These are phyloP conservation scores for Gobio occitaniae DNA, from an alignment of 2,797 vertebrate genomes.

Conservation along the genomic window DNA sequence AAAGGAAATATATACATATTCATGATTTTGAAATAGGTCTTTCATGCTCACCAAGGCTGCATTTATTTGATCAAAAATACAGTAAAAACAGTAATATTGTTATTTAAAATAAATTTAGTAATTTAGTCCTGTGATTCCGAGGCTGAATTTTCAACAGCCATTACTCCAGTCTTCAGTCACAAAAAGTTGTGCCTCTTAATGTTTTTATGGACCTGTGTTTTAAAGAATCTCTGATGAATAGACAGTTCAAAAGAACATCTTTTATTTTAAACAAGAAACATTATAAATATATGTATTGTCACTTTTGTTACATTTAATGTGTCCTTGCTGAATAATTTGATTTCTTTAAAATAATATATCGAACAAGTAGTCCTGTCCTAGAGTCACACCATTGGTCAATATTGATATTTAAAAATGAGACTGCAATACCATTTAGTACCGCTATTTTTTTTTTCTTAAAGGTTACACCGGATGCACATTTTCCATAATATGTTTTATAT, in stretches of 20 bases:
- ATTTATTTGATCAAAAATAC: neutral
- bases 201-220: neutral
- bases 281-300: neutral
- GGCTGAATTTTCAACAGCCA: neutral
- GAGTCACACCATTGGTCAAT: neutral
- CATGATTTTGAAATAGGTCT: neutral
- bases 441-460: neutral
- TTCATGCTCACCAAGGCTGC: neutral
- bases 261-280: neutral
- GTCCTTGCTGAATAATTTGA: neutral
- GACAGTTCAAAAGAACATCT: neutral
- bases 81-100: neutral
- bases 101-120: neutral
- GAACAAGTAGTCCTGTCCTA: neutral
- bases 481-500: too few species aligned
- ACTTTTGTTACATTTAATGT: too few species aligned
- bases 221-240: neutral
- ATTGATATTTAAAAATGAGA: neutral
- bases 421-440: neutral
- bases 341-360: neutral
- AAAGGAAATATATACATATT: neutral
- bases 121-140: too few species aligned
- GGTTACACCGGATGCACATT: too few species aligned
- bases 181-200: neutral
- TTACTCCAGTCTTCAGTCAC: neutral